Conservation (phyloP, 2,113 vertebrate species). For the Nothoprocta perdicaria region DNA sequence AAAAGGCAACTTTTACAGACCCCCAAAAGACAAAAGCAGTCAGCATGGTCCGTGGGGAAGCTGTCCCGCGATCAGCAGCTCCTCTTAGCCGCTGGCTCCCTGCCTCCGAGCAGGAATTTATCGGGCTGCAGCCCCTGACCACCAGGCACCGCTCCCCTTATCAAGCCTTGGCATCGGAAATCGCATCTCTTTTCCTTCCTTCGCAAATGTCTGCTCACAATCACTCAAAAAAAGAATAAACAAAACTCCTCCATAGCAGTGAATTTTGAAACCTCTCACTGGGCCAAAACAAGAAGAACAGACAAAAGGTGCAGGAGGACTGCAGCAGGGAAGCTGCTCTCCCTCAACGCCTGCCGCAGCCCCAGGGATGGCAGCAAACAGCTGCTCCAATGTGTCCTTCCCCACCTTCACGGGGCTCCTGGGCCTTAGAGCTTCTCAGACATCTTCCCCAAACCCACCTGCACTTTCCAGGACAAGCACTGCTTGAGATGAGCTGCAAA, state of each 20-base stretch:
- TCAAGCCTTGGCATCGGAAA: neutral
- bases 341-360: neutral
- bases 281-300: neutral
- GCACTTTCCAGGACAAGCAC: neutral
- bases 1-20: neutral
- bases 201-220: neutral
- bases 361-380: neutral
- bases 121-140: neutral
- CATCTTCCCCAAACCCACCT: neutral
- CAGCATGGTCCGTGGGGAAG: neutral
- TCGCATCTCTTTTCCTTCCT: neutral
- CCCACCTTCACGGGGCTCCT: neutral
- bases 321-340: neutral
- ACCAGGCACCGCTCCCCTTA: neutral
- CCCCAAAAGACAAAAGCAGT: neutral
- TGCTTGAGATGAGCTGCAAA: conserved; percentile 8
- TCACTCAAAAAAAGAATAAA: neutral
- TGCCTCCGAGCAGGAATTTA: neutral
- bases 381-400: neutral
- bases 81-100: neutral
- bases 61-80: neutral
- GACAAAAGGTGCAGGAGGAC: neutral
- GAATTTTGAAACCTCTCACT: neutral
- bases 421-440: neutral
- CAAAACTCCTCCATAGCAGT: neutral